phyloP scores from a whole-genome alignment of 2,113 vertebrate genomes.

The Notothenia rossii region DNA sequence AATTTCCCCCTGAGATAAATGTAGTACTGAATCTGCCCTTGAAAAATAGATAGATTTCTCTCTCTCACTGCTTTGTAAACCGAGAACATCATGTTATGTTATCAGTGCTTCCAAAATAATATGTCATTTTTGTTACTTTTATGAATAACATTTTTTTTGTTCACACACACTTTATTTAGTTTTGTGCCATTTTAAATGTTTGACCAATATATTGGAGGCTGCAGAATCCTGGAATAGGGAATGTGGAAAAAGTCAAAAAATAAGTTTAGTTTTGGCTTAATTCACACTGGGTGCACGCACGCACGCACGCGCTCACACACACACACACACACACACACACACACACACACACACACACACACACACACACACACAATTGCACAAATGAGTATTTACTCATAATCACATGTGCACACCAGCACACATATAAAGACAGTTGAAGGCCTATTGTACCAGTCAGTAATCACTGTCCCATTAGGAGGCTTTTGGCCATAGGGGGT shows the following conservation, averaged over 20 bases:
- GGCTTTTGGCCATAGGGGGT: conserved; percentile 66
- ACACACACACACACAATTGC: neutral
- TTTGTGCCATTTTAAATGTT: conserved; percentile 22
- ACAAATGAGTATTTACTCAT: conserved; percentile 17
- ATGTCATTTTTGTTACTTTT: neutral
- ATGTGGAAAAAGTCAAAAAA: neutral
- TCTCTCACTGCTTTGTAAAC: neutral
- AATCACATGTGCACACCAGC: conserved; percentile 44
- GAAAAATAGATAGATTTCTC: too few species aligned
- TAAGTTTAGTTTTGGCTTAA: neutral
- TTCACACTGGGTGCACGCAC: conserved; percentile 5
- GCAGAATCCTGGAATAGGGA: neutral
- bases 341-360: conserved; percentile 13
- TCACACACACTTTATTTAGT: neutral
- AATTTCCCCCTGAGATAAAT: too few species aligned
- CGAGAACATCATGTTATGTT: neutral
- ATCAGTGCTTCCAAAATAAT: neutral
- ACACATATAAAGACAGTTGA: conserved; percentile 39
- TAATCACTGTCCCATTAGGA: conserved; percentile 75
- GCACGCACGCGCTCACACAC: conserved; percentile 6
- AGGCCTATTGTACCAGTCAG: conserved; percentile 49
- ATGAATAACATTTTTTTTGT: neutral
- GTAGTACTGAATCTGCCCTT: too few species aligned
- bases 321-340: conserved; percentile 11
- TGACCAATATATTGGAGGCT: neutral